A percentile compares a stretch with the other conserved stretches of the same genome.
Evolutionary conservation across 1,140 invertebrate species (phyloP).

Genomic region (Drosophila pandora): DNA sequence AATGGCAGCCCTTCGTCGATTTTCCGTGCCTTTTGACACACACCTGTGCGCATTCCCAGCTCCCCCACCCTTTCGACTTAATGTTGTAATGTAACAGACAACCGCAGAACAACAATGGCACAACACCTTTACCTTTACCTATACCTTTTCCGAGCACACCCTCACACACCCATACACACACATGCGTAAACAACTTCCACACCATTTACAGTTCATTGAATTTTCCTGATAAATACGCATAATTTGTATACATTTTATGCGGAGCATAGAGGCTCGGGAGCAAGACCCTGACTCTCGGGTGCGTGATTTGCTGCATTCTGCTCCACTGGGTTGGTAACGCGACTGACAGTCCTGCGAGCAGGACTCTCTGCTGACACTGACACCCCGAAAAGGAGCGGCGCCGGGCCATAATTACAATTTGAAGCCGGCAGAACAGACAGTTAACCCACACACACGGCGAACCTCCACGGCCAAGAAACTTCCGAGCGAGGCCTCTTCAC

Average conservation of each 20-base stretch:
- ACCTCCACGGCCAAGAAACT: background rate
- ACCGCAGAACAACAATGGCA: slow-evolving; percentile 66
- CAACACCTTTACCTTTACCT: slow-evolving; percentile 42
- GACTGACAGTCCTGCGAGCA: slow-evolving; percentile 37
- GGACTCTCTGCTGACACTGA: slow-evolving; percentile 43
- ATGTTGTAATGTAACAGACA: slow-evolving; percentile 74
- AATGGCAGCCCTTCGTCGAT: slow-evolving; percentile 6
- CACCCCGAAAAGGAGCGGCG: slow-evolving; percentile 35
- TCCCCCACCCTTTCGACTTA: slow-evolving; percentile 27
- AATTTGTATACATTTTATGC: slow-evolving; percentile 77
- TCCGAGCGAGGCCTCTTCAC: slow-evolving; percentile 6
- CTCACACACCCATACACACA: slow-evolving; percentile 10
- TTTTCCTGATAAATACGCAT: slow-evolving; percentile 81
- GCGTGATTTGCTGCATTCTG: slow-evolving; percentile 79
- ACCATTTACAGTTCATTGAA: slow-evolving; percentile 82
- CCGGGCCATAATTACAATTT: slow-evolving; percentile 74
- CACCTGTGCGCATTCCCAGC: slow-evolving; percentile 79
- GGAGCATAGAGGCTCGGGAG: slow-evolving; percentile 26
- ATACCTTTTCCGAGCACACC: background rate
- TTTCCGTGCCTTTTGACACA: slow-evolving; percentile 73
- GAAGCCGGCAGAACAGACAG: slow-evolving; percentile 64
- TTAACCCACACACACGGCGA: slow-evolving; percentile 29
- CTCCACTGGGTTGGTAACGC: slow-evolving; percentile 68
- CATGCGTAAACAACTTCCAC: slow-evolving; percentile 69
- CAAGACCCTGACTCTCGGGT: slow-evolving; percentile 23